Percentiles rank a stretch among this genome's conserved stretches.
Conservation (phyloP, 2,888 invertebrate genomes). For the Sturmia bella region DNA sequence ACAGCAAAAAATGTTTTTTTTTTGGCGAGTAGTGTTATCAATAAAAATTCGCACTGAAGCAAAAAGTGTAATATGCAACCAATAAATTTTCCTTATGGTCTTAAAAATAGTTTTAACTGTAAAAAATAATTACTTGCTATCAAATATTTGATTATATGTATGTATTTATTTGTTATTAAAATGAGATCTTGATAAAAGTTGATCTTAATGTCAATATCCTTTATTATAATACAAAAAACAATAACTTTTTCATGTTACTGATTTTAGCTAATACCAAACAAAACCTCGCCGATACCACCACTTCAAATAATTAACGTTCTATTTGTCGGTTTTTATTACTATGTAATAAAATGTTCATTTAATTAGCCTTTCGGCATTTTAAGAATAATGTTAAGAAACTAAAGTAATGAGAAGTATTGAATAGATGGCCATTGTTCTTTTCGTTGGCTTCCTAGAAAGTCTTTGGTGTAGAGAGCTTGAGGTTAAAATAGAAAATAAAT, state of each 20-base stretch:
- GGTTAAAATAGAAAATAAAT: background rate
- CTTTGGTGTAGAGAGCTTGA: background rate
- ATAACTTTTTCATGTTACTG: conserved; percentile 5
- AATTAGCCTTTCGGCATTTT: conserved; percentile 55
- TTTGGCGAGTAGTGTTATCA: too few relatives aligned
- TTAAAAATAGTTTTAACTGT: too few relatives aligned
- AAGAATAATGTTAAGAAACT: conserved; percentile 34
- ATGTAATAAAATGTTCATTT: conserved; percentile 76
- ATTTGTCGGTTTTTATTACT: conserved; percentile 78
- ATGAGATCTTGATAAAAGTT: too few relatives aligned
- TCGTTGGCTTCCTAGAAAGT: background rate
- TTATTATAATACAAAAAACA: background rate
- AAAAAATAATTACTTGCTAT: too few relatives aligned
- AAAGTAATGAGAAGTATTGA: background rate
- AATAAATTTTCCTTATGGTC: too few relatives aligned
- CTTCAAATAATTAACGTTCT: conserved; percentile 78
- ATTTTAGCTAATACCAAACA: conserved; percentile 1
- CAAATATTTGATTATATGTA: too few relatives aligned
- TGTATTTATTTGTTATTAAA: too few relatives aligned
- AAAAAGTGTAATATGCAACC: too few relatives aligned
- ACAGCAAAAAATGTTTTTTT: too few relatives aligned
- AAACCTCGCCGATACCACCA: conserved; percentile 10
- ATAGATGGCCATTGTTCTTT: background rate
- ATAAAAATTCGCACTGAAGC: too few relatives aligned
- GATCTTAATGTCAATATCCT: too few relatives aligned